Base-by-base conservation (phyloP, 2,888 invertebrate species). In the Drosophila greeni region DNA sequence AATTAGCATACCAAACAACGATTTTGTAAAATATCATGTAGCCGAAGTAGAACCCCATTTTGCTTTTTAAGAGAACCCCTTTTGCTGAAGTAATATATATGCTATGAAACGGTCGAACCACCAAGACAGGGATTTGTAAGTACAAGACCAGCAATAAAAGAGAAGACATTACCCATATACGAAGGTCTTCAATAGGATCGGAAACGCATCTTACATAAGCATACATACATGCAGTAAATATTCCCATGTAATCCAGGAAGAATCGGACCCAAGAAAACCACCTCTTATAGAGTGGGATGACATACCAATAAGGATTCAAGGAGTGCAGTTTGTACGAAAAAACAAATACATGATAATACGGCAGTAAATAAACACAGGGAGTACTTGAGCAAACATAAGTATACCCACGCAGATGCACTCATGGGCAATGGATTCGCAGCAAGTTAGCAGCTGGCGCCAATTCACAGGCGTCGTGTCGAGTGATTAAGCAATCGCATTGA, bases 391-490 rank as follows among this genome's bases (percentile, higher is more conserved):
- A 62, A 62, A 55, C 66, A 48, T 14, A 18, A 45, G 45, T 18
- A 24, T 37, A 31, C 66, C 57, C 58, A 58, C 57, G 66, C 66
- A 67, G 36, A 65, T 67, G 66, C 53, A 48, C 52, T 66, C 52
- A 40, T 39, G 67, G 67, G 67, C 54, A 67, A 66, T 59, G 45
- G 59, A 67, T 67, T 66, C 51, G 49, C 59, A 54, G 54, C 68
- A 79, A 74, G 67, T 69, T 73, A 76, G 74, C 84, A 84, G 84
- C 84, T 84, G 84, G 84, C 81, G 79, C 73, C 79, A 72, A 71
- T 76, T 59, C 70, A 47, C 36, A 39, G 55, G 51, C 72, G 61
- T 45, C 66, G 67, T 62, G 61, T 72, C 71, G 76, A 84, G 74
- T 73, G 66, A 75, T 72, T 78, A 76, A 82, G 73, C 64, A 85